Conservation (phyloP, 2,888 invertebrate species). For the Aporophyla nigra region DNA sequence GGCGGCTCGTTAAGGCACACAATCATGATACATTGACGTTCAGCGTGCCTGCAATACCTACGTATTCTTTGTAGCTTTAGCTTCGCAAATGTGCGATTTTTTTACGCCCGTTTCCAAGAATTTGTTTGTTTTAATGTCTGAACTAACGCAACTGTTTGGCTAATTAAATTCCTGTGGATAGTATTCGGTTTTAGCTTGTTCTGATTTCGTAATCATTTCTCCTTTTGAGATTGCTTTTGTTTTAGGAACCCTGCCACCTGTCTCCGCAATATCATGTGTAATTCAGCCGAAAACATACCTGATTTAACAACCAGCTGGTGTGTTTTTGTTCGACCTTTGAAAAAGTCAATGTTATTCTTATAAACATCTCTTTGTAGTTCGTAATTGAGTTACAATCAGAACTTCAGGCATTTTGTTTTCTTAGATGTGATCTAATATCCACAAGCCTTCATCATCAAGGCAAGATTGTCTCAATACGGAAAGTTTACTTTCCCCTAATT, state of each 20-base stretch:
- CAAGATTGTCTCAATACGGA: conserved; percentile 24
- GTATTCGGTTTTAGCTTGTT: conserved; percentile 28
- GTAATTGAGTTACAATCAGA: conserved; percentile 37
- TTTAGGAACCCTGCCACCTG: conserved; percentile 41
- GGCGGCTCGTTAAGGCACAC: conserved; percentile 69
- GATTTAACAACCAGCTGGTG: conserved; percentile 28
- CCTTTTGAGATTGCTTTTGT: conserved; percentile 39
- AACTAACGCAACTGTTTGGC: conserved; percentile 40
- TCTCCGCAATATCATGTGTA: conserved; percentile 52
- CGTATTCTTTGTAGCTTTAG: conserved; percentile 46
- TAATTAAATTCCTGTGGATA: conserved; percentile 42
- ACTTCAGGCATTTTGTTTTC: conserved; percentile 33
- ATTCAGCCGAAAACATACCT: conserved; percentile 44
- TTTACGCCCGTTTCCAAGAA: conserved; percentile 51
- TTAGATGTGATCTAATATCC: conserved; percentile 27
- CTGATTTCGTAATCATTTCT: conserved; percentile 46
- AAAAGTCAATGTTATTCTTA: conserved; percentile 52
- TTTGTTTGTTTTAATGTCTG: conserved; percentile 46
- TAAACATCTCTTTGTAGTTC: conserved; percentile 46
- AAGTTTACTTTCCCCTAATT: conserved; percentile 15
- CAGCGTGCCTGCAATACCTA: conserved; percentile 24
- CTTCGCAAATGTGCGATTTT: conserved; percentile 32
- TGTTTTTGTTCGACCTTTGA: conserved; percentile 58
- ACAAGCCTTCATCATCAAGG: not conserved
- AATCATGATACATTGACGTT: conserved; percentile 64